Percentiles rank a stretch among this genome's conserved stretches.
phyloP scores from a whole-genome alignment of 2,888 invertebrate species.

The Pandemis corylana region DNA sequence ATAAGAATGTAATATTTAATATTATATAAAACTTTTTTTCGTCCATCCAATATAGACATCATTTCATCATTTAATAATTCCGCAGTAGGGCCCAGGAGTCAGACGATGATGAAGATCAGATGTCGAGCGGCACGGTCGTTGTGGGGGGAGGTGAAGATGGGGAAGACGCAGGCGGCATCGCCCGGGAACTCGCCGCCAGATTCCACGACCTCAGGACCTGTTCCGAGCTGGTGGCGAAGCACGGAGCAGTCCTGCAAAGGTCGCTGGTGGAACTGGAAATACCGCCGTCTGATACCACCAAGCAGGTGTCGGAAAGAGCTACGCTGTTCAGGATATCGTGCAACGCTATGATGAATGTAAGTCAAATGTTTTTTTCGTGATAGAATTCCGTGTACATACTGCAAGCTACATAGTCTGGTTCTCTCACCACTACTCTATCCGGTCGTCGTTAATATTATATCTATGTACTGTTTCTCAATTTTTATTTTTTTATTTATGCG shows the following conservation, averaged over 20 bases:
- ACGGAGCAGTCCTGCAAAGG: slow-evolving; percentile 93
- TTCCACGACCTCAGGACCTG: slow-evolving; percentile 96
- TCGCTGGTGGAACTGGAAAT: slow-evolving; percentile 92
- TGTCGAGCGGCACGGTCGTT: slow-evolving; percentile 72
- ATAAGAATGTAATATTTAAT: no score
- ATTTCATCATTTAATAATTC: not conserved
- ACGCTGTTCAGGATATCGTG: slow-evolving; percentile 98
- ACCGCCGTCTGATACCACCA: slow-evolving; percentile 90
- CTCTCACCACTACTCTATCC: no score
- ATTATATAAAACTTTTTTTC: no score
- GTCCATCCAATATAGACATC: no score
- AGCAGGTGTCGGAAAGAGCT: slow-evolving; percentile 96
- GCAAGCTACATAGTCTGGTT: no score
- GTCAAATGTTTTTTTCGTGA: slow-evolving; percentile 47
- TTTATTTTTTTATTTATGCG: no score
- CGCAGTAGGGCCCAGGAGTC: slow-evolving; percentile 88
- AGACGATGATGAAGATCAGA: slow-evolving; percentile 90
- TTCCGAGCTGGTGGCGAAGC: slow-evolving; percentile 95
- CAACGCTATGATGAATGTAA: slow-evolving; percentile 97
- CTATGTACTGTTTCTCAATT: no score
- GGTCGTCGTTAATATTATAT: no score
- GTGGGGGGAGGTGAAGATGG: slow-evolving; percentile 83
- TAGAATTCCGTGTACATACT: not conserved
- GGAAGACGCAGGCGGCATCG: slow-evolving; percentile 86
- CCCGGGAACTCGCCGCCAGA: slow-evolving; percentile 88